phyloP scores from a whole-genome alignment of 1,140 invertebrate genomes.

The Pogonus chalceus region DNA sequence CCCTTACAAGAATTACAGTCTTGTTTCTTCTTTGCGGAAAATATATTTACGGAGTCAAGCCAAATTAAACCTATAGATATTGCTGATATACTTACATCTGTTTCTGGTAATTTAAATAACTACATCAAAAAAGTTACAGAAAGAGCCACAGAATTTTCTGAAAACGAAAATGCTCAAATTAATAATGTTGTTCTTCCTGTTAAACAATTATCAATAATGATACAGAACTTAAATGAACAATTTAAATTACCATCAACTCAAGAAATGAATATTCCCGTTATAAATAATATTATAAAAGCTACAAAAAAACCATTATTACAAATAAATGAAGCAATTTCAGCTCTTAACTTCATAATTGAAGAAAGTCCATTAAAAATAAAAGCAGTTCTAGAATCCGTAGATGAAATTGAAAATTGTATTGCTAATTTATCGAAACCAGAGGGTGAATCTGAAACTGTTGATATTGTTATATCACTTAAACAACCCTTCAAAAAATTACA shows the following conservation, averaged over 20 bases:
- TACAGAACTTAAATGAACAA: too few species aligned
- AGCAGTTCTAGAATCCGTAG: neutral
- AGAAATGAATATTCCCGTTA: neutral
- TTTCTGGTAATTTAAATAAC: too few species aligned
- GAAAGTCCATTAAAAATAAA: neutral
- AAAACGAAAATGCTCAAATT: too few species aligned
- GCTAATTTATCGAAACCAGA: constrained; percentile 27
- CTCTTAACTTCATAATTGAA: neutral
- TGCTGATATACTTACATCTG: too few species aligned
- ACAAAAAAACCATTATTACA: neutral
- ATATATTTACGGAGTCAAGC: too few species aligned
- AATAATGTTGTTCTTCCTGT: too few species aligned
- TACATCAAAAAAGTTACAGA: too few species aligned
- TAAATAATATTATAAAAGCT: neutral
- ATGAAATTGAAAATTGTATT: constrained; percentile 9
- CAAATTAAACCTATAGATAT: too few species aligned
- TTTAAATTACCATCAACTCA: neutral
- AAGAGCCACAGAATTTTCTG: too few species aligned
- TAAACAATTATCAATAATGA: too few species aligned
- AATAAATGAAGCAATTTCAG: neutral
- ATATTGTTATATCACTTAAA: neutral
- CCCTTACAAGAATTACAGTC: neutral
- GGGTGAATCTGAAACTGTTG: constrained; percentile 14
- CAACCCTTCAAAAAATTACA: neutral
- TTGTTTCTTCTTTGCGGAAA: neutral